Evolutionary conservation across 2,888 invertebrate species (phyloP), one percentile per base, ranked within the genome.

Genomic region (Drosophila trichaetosa): DNA sequence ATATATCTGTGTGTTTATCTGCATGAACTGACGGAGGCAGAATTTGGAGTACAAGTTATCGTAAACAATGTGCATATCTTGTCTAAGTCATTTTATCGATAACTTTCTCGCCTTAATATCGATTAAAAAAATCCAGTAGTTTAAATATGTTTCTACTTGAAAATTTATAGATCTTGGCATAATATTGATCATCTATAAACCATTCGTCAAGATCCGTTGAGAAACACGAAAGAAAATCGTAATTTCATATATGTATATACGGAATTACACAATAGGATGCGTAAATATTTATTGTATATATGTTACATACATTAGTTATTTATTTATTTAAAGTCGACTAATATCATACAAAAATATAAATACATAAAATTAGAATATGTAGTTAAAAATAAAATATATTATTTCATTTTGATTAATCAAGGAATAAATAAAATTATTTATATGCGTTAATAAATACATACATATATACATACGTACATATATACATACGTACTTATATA

Each of bases 21-120:
- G 2, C 13, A 46, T 1, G 13, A 46, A 21, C 7, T 13, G 21
- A 1, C 42, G 1, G 11, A n/a, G 10, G 0, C 0, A 10, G 10
- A 4, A 40, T 10, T 40, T 40, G 10, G 2, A 10, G 10, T 2
- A 10, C 1, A 38, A 18, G 38, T 18, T 38, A 8, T 38, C 3
- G 18, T 38, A 3, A 0, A 18, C 8, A 8, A 38, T 38, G 18
- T 38, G 18, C 16, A 36, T 31, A 8, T 8, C 1, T 31, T 7
- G 8, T 31, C 10, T 31, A 31, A 31, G 31, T 31, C 31, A 31
- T 31, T 31, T 31, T 10, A 31, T 34, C 34, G 13, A 34, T 34
- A 34, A 4, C 34, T 34, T 18, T 38, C 1, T 18, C 18, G 18
- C 7, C 1, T 38, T 0, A 18, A 18, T 8, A 8, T 38, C 36